These are phyloP conservation scores for Pollenia angustigena DNA, from an alignment of 2,888 invertebrate species.

Conservation along the genomic window DNA sequence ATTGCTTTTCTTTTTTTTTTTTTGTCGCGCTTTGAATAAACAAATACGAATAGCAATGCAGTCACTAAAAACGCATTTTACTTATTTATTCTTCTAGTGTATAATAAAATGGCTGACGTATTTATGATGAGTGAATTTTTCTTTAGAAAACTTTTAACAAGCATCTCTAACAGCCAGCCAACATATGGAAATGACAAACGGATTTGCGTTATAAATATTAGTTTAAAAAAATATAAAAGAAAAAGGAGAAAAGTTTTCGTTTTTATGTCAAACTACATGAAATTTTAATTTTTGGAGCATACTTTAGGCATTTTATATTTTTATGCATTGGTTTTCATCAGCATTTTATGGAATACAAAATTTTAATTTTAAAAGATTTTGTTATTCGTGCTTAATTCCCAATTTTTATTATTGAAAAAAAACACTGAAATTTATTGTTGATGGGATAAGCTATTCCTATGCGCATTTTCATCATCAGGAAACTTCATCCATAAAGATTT, in stretches of 20 bases:
- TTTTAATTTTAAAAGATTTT: too few species aligned
- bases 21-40: conserved; percentile 17
- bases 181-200: conserved; percentile 53
- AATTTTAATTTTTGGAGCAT: conserved; percentile 25
- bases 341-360: too few species aligned
- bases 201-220: conserved; percentile 27
- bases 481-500: too few species aligned
- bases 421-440: too few species aligned
- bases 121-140: conserved; percentile 53
- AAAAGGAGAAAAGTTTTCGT: conserved; percentile 20
- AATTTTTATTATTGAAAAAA: too few species aligned
- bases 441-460: too few species aligned
- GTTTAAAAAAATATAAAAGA: not conserved
- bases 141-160: conserved; percentile 14
- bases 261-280: conserved; percentile 31
- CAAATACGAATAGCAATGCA: conserved; percentile 18
- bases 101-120: conserved; percentile 53
- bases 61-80: not conserved
- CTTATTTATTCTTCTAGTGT: not conserved
- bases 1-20: not conserved
- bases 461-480: too few species aligned
- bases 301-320: too few species aligned
- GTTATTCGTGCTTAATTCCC: too few species aligned
- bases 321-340: too few species aligned
- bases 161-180: not conserved